phyloP scores from a whole-genome alignment of 2,888 invertebrate genomes.

The Cryptus armator region DNA sequence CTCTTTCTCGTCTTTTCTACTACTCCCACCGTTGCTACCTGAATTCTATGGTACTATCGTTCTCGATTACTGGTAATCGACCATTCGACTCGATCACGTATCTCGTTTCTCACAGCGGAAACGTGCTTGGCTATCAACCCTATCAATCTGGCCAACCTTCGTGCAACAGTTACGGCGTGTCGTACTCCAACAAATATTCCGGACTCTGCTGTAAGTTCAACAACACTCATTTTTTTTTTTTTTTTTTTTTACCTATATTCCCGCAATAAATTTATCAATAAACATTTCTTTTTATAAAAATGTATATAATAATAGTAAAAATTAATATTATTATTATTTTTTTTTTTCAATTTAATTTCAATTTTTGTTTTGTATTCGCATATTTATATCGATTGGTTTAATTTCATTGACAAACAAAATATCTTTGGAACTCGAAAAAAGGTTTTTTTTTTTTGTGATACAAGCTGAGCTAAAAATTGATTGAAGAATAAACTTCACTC shows the following conservation, averaged over 20 bases:
- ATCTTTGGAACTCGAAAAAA: no score
- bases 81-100: conserved; percentile 59
- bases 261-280: background rate
- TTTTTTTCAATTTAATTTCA: background rate
- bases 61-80: conserved; percentile 67
- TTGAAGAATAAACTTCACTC: background rate
- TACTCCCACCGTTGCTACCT: conserved; percentile 1
- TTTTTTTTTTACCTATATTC: background rate
- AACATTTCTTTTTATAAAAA: background rate
- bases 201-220: conserved; percentile 91
- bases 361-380: background rate
- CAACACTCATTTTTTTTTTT: conserved; percentile 11
- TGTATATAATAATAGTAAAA: background rate
- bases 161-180: conserved; percentile 90
- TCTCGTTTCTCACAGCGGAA: conserved; percentile 87
- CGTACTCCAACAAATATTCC: conserved; percentile 90
- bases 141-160: conserved; percentile 92
- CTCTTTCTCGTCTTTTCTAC: conserved; percentile 12
- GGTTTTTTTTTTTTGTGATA: no score
- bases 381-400: background rate
- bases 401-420: no score
- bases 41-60: conserved; percentile 52
- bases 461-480: no score
- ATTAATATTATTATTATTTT: background rate
- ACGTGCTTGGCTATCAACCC: conserved; percentile 91